Evolutionary conservation across 2,888 invertebrate species (phyloP).

Genomic region (Agrotis exclamationis): DNA sequence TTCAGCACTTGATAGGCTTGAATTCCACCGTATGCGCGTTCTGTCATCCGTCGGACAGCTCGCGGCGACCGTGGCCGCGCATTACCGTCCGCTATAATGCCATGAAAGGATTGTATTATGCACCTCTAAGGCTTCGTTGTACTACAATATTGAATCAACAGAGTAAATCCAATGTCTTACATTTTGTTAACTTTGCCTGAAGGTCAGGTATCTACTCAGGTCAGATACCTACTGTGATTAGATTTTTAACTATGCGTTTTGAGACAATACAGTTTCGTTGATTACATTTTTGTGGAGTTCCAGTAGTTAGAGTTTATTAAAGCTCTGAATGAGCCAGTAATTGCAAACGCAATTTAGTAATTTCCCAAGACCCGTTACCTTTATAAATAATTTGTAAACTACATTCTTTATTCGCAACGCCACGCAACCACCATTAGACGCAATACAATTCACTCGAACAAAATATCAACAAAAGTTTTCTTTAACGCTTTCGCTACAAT

Average conservation of each 20-base stretch:
- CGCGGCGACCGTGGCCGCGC: conserved; percentile 75
- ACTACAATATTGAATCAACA: conserved; percentile 77
- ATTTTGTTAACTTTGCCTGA: conserved; percentile 62
- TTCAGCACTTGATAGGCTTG: conserved; percentile 80
- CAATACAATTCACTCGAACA: conserved; percentile 51
- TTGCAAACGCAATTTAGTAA: conserved; percentile 14
- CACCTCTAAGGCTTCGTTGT: conserved; percentile 77
- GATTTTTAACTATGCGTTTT: conserved; percentile 15
- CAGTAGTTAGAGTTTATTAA: not conserved
- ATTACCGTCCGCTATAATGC: conserved; percentile 78
- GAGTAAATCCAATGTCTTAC: conserved; percentile 70
- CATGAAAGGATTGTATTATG: conserved; percentile 84
- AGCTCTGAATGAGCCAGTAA: conserved; percentile 4
- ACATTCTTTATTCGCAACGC: conserved; percentile 42
- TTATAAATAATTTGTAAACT: conserved; percentile 22
- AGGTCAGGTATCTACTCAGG: conserved; percentile 58
- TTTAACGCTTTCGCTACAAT: conserved; percentile 79
- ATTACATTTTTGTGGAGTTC: not conserved
- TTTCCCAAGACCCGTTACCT: conserved; percentile 23
- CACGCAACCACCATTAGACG: conserved; percentile 52
- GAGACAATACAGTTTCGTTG: conserved; percentile 3
- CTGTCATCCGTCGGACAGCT: conserved; percentile 67
- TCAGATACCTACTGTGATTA: conserved; percentile 57
- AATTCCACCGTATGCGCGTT: conserved; percentile 68
- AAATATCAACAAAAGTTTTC: conserved; percentile 71